phyloP scores from a whole-genome alignment of 2,113 vertebrate species.

The Todiramphus saurophagus region DNA sequence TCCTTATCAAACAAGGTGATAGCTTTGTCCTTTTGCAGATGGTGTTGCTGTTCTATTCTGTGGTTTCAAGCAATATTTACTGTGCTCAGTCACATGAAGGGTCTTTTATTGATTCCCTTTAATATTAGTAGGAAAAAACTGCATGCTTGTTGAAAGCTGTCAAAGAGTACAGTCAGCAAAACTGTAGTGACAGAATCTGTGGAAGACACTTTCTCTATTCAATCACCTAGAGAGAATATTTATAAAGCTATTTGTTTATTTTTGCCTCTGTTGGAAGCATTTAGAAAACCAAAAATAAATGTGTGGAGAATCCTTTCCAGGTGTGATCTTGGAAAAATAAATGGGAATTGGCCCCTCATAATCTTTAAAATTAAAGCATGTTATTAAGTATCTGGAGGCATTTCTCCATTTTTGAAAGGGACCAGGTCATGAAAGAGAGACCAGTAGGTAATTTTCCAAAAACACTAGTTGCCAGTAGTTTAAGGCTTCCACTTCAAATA shows the following conservation, averaged over 20 bases:
- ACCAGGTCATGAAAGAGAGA: not conserved
- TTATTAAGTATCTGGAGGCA: not conserved
- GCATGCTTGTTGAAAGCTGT: not conserved
- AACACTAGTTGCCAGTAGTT: not conserved
- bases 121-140: not conserved
- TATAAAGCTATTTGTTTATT: not conserved
- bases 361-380: not conserved
- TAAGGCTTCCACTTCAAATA: not conserved
- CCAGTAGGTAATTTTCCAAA: not conserved
- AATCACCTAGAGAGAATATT: not conserved
- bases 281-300: not conserved
- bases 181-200: not conserved
- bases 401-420: not conserved
- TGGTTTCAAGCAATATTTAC: not conserved
- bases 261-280: not conserved
- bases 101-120: not conserved
- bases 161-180: not conserved
- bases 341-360: not conserved
- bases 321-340: not conserved
- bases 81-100: not conserved
- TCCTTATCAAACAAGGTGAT: not conserved
- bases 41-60: not conserved
- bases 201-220: not conserved
- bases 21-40: not conserved
- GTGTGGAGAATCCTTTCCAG: not conserved